Percentiles rank a stretch among this genome's conserved stretches.
phyloP scores from a whole-genome alignment of 2,113 vertebrate genomes.

The Probosciger aterrimus region DNA sequence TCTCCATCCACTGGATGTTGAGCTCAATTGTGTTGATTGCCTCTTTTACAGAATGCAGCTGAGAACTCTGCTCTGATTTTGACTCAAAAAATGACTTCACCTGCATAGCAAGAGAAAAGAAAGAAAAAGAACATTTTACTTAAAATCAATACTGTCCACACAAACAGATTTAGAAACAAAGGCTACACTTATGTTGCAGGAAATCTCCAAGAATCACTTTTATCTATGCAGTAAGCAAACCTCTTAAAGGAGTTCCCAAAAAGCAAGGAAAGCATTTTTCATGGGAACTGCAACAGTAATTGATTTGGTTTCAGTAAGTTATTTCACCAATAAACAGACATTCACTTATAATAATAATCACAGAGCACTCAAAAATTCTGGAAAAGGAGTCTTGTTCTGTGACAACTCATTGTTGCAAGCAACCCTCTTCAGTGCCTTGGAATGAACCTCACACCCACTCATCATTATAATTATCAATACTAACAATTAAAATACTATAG shows the following conservation, averaged over 20 bases:
- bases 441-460: background rate
- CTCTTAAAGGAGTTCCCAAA: background rate
- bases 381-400: background rate
- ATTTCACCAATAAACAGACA: background rate
- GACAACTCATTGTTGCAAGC: background rate
- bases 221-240: background rate
- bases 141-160: background rate
- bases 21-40: constrained; percentile 87
- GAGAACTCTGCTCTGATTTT: constrained; percentile 81
- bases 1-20: constrained; percentile 89
- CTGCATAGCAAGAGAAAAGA: constrained; percentile 64
- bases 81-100: constrained; percentile 87
- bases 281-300: background rate
- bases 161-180: background rate
- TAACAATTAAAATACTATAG: background rate
- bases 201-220: background rate
- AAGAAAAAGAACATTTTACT: background rate
- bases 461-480: background rate
- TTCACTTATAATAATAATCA: background rate
- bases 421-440: background rate
- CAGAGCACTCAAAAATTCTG: background rate
- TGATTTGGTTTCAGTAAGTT: background rate
- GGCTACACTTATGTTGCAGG: background rate
- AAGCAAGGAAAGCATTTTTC: background rate
- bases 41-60: constrained; percentile 83